Percentiles rank a stretch among this genome's conserved stretches.
Conservation (phyloP, 2,888 invertebrate genomes). For the Ecliptopera silaceata region DNA sequence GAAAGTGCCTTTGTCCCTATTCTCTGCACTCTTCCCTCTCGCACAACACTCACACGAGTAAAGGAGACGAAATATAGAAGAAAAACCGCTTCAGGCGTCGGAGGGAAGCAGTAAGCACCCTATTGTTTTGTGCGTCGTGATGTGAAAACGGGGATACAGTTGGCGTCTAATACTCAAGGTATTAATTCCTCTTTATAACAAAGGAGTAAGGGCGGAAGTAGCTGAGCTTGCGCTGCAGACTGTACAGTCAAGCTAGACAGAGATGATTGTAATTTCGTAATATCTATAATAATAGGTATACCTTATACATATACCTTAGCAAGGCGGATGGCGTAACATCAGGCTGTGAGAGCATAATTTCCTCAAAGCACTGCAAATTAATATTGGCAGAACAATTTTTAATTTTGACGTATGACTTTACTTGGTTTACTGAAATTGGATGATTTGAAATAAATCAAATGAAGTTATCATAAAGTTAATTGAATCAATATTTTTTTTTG, state of each 20-base stretch:
- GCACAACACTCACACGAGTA: slow-evolving; percentile 35
- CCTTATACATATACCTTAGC: background rate
- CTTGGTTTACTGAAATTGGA: no score
- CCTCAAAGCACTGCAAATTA: background rate
- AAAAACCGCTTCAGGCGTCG: slow-evolving; percentile 74
- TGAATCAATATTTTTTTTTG: no score
- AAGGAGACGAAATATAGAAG: slow-evolving; percentile 55
- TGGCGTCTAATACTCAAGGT: slow-evolving; percentile 17
- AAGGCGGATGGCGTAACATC: background rate
- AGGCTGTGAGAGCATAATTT: background rate
- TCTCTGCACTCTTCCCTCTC: slow-evolving; percentile 52
- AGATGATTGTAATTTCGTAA: slow-evolving; percentile 33
- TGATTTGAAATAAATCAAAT: no score
- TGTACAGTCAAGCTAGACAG: slow-evolving; percentile 30
- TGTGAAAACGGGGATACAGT: slow-evolving; percentile 60
- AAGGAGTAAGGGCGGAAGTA: slow-evolving; percentile 29
- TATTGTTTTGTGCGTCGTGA: slow-evolving; percentile 76
- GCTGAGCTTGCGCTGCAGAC: slow-evolving; percentile 5
- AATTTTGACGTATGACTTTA: no score
- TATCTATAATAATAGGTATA: background rate
- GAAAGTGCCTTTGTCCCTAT: slow-evolving; percentile 69
- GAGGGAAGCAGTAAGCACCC: slow-evolving; percentile 77
- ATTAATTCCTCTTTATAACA: slow-evolving; percentile 19
- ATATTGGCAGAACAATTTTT: background rate
- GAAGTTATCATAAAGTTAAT: no score